Base-by-base conservation (phyloP, 2,888 invertebrate species). In the Lasius platythorax region DNA sequence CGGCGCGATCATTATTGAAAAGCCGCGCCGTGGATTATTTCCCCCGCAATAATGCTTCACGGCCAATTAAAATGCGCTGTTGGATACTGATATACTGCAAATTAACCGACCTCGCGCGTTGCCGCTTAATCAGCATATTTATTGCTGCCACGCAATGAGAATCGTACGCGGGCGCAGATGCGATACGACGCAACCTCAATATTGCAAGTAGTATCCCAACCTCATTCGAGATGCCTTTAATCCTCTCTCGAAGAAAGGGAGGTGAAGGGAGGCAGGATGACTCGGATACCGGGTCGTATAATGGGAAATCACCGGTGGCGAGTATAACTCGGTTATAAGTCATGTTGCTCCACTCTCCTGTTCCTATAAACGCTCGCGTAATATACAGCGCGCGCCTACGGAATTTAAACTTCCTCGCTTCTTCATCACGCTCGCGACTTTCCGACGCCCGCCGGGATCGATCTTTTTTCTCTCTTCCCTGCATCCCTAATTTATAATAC, bases 51-150 rank as follows among this genome's bases (percentile, higher is more conserved):
- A 87, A 90, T 90, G 90, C 84, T 85, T 90, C 87, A 85, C 86
- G 89, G 87, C 87, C 90, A 90, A 90, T 90, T 90, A 90, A 90
- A 90, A 90, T 90, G 82, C 89, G 88, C 89, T 85, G 90, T 89
- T 90, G 90, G 90, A 89, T 90, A 89, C 88, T 90, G 90, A 90
- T 90, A 89, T 90, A 90, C 90, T 90, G 90, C 90, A 90, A 90
- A 90, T 90, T 90, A 90, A 90, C 90, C 85, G 86, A 88, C 88
- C 85, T 74, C 87, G 76, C 85, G 76, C 85, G 87, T 87, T 88
- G 87, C 90, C 90, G 90, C 90, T 90, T 90, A 90, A 90, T 90
- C 90, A 90, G 90, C 90, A 90, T 90, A 90, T 90, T 90, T 90
- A 90, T 90, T 90, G 88, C 90, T 85, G 85, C 83, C 72, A 84